These are phyloP conservation scores for Pteria penguin DNA, from an alignment of 2,888 invertebrate genomes.

Conservation along the genomic window DNA sequence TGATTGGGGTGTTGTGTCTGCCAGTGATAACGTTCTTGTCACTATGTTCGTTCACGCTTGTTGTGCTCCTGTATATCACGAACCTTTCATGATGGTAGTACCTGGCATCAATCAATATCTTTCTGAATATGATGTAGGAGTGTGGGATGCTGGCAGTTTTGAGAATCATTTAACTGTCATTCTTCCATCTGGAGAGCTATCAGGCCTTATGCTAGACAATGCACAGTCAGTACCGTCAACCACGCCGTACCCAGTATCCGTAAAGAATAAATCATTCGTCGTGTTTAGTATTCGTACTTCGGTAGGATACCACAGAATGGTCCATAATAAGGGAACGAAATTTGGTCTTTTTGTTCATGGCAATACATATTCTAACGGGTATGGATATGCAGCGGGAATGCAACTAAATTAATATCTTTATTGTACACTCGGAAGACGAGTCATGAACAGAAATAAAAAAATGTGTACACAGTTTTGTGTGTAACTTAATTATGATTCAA, in stretches of 20 bases:
- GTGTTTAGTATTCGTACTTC: neutral
- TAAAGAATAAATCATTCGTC: neutral
- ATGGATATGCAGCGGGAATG: neutral
- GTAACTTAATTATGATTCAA: no score
- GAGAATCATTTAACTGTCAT: neutral
- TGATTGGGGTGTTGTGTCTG: neutral
- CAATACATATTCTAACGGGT: neutral
- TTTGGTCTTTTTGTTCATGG: constrained; percentile 6
- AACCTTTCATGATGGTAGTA: constrained; percentile 8
- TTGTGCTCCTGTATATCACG: neutral
- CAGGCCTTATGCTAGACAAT: neutral
- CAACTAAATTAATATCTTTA: neutral
- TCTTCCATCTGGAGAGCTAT: neutral
- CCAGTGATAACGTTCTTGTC: neutral
- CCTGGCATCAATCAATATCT: neutral
- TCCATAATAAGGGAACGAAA: no score
- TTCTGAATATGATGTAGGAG: neutral
- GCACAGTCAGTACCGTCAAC: neutral
- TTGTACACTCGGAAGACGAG: no score
- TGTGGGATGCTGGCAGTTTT: neutral
- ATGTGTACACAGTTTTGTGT: no score
- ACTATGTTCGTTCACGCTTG: neutral
- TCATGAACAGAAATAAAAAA: no score
- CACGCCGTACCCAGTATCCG: neutral
- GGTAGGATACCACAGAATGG: neutral